Evolutionary conservation across 1,140 invertebrate genomes (phyloP), one percentile per base, ranked within the genome.

Genomic region (Aphidius ervi): DNA sequence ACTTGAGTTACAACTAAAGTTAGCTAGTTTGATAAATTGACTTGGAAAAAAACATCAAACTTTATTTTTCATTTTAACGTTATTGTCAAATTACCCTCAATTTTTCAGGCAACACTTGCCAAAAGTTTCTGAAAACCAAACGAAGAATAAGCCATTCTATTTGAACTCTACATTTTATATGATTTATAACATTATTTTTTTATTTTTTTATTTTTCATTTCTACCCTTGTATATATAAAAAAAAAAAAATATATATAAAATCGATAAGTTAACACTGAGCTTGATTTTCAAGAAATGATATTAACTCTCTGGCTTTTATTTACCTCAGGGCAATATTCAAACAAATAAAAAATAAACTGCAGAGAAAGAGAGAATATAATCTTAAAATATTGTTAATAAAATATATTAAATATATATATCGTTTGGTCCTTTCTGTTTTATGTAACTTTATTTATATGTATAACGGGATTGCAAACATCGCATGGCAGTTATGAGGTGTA

Each of bases 1-100:
- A 67, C 67, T 70, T 76, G 76, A 76, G 66, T 76, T 74, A 52
- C 64, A 61, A 62, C 63, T 48, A 58, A 63, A 59, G 69, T 53
- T 61, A 58, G 61, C 46, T 53, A 61, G 52, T 65, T 68, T 68
- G 67, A 70, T 67, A 61, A 64, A 71, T 71, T 57, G 63, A 55
- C n/a, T 53, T 54, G 42, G 20, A 41, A 10, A 41, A 54, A 37
- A 54, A 40, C 1, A 31, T 62, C 20, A n/a, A 57, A 57, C 47
- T 56, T 62, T 56, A 9, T 43, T 57, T 10, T 46, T 62, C 60
- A 57, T 40, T 70, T 70, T 69, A 64, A 64, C 64, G 67, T 70
- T 61, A 67, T 69, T 66, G 68, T 67, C 70, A 69, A 68, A 69
- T 67, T 68, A 68, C 63, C 54, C 23, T 63, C 47, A 65, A 71